These are phyloP conservation scores for Sesia bembeciformis DNA, from an alignment of 2,888 invertebrate genomes.

Conservation along the genomic window DNA sequence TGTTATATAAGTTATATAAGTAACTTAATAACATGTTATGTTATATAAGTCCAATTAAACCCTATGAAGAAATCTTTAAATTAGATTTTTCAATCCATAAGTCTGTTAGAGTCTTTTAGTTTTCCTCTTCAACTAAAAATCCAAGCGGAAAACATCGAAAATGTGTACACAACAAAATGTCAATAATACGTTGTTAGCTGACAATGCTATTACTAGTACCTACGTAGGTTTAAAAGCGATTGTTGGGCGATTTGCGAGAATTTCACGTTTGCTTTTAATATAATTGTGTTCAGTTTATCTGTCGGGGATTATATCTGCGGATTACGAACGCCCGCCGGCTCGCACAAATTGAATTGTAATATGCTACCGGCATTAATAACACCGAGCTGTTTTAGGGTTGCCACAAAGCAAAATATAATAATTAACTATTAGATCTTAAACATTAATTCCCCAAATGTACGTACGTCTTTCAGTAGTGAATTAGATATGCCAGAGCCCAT, in stretches of 20 bases:
- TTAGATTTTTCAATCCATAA: no score
- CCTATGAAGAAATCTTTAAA: no score
- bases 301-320: conserved; percentile 48
- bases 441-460: no score
- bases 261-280: conserved; percentile 69
- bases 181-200: conserved; percentile 3
- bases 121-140: no score
- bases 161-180: not conserved
- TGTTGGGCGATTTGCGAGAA: conserved; percentile 49
- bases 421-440: no score
- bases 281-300: conserved; percentile 68
- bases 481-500: no score
- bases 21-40: no score
- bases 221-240: conserved; percentile 17
- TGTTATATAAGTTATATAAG: no score
- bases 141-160: not conserved
- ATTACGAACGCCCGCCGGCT: conserved; percentile 34
- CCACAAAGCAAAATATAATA: not conserved
- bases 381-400: conserved; percentile 7
- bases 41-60: no score
- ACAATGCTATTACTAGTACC: conserved; percentile 10
- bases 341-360: conserved; percentile 71
- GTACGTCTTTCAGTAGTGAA: no score
- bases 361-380: conserved; percentile 67
- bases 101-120: no score